Evolutionary conservation across 2,888 invertebrate species (phyloP).

Genomic region (Cecidostiba fungosa): DNA sequence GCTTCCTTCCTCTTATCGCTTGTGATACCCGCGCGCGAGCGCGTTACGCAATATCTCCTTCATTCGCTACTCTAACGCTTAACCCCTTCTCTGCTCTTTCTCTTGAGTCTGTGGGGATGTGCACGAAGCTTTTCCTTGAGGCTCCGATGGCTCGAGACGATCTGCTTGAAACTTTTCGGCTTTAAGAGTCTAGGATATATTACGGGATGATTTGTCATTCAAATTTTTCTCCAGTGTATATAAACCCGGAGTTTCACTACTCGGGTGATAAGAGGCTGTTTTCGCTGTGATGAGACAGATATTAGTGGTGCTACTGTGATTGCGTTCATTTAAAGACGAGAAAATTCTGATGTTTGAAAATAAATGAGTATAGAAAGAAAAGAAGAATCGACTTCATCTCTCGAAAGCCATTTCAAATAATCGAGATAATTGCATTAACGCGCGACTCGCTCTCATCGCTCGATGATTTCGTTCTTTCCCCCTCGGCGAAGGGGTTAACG

Average conservation of each 20-base stretch:
- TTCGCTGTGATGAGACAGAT: background rate
- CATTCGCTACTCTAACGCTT: background rate
- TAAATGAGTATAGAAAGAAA: background rate
- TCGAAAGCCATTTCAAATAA: background rate
- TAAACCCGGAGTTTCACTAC: background rate
- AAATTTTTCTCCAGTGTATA: constrained; percentile 14
- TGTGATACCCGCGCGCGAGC: constrained; percentile 63
- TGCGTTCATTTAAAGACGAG: background rate
- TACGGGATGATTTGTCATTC: background rate
- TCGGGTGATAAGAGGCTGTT: background rate
- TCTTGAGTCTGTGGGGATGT: background rate
- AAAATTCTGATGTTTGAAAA: background rate
- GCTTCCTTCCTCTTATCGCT: constrained; percentile 59
- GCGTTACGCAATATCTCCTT: constrained; percentile 59
- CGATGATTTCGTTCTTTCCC: background rate
- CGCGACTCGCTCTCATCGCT: background rate
- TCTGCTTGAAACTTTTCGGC: constrained; percentile 5
- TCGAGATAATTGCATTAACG: background rate
- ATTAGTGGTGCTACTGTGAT: background rate
- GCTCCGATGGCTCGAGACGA: background rate
- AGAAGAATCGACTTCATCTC: background rate
- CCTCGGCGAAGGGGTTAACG: background rate
- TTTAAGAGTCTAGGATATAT: background rate
- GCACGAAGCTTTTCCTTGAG: background rate
- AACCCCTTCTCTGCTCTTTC: background rate